Evolutionary conservation across 2,797 vertebrate genomes (phyloP).

Genomic region (Brotula barbata): DNA sequence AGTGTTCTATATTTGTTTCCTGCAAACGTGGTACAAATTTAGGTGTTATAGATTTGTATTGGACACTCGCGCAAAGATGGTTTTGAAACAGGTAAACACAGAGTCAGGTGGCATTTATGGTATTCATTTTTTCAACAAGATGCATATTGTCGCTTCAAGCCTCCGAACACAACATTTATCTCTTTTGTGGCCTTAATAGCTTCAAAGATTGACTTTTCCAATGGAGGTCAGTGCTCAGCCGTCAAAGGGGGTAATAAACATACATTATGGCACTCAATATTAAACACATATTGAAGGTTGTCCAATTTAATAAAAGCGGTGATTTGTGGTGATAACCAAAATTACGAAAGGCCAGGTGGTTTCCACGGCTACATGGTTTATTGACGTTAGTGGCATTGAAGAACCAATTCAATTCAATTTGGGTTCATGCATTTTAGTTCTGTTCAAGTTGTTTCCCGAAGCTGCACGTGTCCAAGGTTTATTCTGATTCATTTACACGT

Average conservation of each 20-base stretch:
- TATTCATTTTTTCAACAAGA: neutral
- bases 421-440: slow-evolving; percentile 16
- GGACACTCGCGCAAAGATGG: too few relatives aligned
- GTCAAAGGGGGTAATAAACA: neutral
- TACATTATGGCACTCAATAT: neutral
- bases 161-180: neutral
- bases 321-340: slow-evolving; percentile 40
- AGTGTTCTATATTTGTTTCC: too few relatives aligned
- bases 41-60: too few relatives aligned
- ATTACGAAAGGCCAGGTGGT: slow-evolving; percentile 10
- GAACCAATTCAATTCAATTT: slow-evolving; percentile 29
- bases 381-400: slow-evolving; percentile 27
- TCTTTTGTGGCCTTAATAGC: neutral
- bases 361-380: slow-evolving; percentile 22
- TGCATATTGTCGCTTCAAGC: neutral
- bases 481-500: slow-evolving; percentile 31
- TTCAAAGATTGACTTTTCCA: neutral
- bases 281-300: slow-evolving; percentile 2
- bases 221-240: neutral
- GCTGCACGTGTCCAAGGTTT: slow-evolving; percentile 14
- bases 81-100: too few relatives aligned
- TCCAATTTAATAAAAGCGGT: slow-evolving; percentile 14
- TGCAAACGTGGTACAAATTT: too few relatives aligned
- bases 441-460: slow-evolving; percentile 13
- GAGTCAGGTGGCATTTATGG: neutral